Evolutionary conservation across 2,113 vertebrate species (phyloP).

Genomic region (Copsychus sechellarum): DNA sequence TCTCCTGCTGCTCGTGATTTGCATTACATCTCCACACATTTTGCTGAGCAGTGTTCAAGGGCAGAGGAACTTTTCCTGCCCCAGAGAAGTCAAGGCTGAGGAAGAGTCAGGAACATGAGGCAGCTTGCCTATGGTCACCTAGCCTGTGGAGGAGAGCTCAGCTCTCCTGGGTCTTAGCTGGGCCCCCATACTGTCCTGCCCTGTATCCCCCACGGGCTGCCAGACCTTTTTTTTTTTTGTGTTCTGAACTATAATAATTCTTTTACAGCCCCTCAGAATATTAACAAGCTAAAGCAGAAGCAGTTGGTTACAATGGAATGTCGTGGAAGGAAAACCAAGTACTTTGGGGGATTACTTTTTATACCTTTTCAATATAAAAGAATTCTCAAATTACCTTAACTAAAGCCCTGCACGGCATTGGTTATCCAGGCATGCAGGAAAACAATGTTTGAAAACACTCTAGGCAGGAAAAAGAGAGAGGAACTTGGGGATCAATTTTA

Average conservation of each 20-base stretch:
- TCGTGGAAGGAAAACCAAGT: constrained; percentile 19
- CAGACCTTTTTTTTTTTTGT: background rate
- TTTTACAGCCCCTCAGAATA: background rate
- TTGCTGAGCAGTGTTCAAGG: background rate
- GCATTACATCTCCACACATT: background rate
- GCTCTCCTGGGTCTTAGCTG: background rate
- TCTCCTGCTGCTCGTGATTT: background rate
- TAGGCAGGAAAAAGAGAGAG: background rate
- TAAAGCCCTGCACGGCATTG: background rate
- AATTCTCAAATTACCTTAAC: constrained; percentile 50
- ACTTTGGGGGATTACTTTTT: constrained; percentile 32
- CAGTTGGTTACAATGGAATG: background rate
- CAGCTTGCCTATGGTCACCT: background rate
- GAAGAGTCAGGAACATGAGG: background rate
- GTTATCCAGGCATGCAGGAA: background rate
- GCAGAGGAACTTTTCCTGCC: background rate
- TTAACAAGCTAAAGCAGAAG: constrained; percentile 17
- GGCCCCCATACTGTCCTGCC: background rate
- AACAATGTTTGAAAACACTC: background rate
- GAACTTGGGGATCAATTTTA: background rate
- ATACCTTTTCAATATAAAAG: constrained; percentile 37
- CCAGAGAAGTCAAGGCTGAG: background rate
- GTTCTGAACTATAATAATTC: background rate
- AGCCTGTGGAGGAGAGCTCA: background rate
- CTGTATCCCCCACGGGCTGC: background rate